A percentile compares a stretch with the other conserved stretches of the same genome.
Evolutionary conservation across 2,797 vertebrate genomes (phyloP).

Genomic region (Cossypha heuglini): DNA sequence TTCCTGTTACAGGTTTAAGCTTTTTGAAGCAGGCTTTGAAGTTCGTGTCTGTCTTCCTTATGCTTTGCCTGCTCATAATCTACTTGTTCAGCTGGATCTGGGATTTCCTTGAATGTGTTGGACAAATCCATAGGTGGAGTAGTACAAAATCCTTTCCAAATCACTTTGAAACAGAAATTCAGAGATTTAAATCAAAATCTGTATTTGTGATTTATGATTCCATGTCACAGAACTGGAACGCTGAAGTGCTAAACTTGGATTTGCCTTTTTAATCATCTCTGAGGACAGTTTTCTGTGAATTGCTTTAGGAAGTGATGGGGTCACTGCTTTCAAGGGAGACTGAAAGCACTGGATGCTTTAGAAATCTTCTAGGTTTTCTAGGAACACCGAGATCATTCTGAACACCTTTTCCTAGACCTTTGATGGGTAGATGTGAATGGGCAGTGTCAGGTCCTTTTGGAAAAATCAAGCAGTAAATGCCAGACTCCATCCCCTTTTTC

Average conservation of each 20-base stretch:
- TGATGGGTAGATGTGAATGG: neutral
- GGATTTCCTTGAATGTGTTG: slow-evolving; percentile 3
- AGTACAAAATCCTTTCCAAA: neutral
- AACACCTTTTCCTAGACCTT: neutral
- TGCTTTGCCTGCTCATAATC: neutral
- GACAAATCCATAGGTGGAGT: neutral
- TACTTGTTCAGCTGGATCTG: neutral
- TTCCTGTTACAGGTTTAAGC: slow-evolving; percentile 1
- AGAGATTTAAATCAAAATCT: neutral
- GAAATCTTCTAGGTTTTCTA: neutral
- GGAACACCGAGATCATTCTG: neutral
- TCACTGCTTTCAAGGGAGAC: neutral
- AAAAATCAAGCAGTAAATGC: neutral
- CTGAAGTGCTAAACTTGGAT: neutral
- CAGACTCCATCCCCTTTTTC: neutral
- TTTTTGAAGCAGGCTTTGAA: slow-evolving; percentile 1
- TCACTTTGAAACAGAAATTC: neutral
- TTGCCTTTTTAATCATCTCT: neutral
- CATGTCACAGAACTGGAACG: neutral
- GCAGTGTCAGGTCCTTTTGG: neutral
- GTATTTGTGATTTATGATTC: neutral
- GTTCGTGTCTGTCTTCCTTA: neutral
- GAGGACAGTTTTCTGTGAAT: neutral
- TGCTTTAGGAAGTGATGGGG: neutral
- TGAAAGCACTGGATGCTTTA: neutral